A percentile compares a stretch with the other conserved stretches of the same genome.
These are phyloP conservation scores for Clamator glandarius DNA, from an alignment of 2,797 vertebrate species.

Conservation along the genomic window DNA sequence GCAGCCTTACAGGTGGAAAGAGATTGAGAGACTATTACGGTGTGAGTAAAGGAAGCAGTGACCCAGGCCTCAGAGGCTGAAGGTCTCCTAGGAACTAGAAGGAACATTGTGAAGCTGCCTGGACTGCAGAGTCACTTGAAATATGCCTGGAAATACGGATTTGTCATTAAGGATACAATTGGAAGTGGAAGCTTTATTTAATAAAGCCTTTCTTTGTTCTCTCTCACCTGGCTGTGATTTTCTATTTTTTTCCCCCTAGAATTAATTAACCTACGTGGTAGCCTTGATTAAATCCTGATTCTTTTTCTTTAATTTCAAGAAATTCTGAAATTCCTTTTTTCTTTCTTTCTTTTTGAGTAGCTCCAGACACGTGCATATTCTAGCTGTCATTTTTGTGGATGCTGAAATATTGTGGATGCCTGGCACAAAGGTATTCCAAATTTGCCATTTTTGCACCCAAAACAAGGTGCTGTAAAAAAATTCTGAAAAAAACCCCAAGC, in stretches of 20 bases:
- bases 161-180: not conserved
- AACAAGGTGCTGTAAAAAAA: not conserved
- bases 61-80: not conserved
- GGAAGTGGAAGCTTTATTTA: not conserved
- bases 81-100: not conserved
- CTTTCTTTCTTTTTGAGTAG: not conserved
- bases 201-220: not conserved
- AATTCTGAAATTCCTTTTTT: not conserved
- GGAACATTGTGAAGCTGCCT: not conserved
- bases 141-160: not conserved
- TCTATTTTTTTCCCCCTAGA: accelerated
- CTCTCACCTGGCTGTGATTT: not conserved
- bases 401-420: not conserved
- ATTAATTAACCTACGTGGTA: not conserved
- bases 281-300: not conserved
- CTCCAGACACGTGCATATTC: not conserved
- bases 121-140: not conserved
- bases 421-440: not conserved
- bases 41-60: not conserved
- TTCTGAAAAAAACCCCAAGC: not conserved
- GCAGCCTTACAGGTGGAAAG: not conserved
- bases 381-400: not conserved
- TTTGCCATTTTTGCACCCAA: not conserved
- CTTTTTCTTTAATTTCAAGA: not conserved
- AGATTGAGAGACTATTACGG: accelerated